Base-by-base conservation (phyloP, 1,140 invertebrate species). In the Tigriopus japonicus region DNA sequence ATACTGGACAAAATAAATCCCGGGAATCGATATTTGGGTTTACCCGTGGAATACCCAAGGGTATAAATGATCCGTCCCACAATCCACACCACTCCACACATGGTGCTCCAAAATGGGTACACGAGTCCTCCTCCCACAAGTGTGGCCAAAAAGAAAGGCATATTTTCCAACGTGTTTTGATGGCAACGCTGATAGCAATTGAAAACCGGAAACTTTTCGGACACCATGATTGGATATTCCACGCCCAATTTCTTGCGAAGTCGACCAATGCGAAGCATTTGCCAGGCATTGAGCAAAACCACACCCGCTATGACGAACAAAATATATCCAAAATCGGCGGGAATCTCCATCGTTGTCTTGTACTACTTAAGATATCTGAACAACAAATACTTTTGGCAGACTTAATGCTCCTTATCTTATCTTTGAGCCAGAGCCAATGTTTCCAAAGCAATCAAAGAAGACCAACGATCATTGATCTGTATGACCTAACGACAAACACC, bases 121-220 rank as follows among this genome's bases (percentile, higher is more conserved):
- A 15, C 3, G 45, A 49, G 45, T 6, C 45, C 45, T 2, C 45
- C 45, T 17, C n/a, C 21, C 45, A 49, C 10, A 21, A 49, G 45
- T 15, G 21, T 19, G n/a, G 15, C 49, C 2, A 56, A 42, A 7
- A 3, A 35, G 42, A 58, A 14, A 19, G 17, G 35, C 21, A 58
- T 58, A 24, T 12, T n/a, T 43, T 28, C 63, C 41, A 59, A 64
- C 54, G 63, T 64, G 56, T 63, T 64, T 23, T 64, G 63, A 61
- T 64, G 63, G 13, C 60, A 60, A 15, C 63, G 41, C 42, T 64
- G 63, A 52, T 64, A 64, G 45, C 63, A 64, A 61, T 64, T 64
- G 55, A 64, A 64, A 52, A 62, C 60, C 12, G 61, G 19, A 42
- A 62, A 45, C 35, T 64, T 58, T 0, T 40, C 52, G 42, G 60